Evolutionary conservation across 2,797 vertebrate genomes (phyloP).

Genomic region (Sebastolobus altivelis): DNA sequence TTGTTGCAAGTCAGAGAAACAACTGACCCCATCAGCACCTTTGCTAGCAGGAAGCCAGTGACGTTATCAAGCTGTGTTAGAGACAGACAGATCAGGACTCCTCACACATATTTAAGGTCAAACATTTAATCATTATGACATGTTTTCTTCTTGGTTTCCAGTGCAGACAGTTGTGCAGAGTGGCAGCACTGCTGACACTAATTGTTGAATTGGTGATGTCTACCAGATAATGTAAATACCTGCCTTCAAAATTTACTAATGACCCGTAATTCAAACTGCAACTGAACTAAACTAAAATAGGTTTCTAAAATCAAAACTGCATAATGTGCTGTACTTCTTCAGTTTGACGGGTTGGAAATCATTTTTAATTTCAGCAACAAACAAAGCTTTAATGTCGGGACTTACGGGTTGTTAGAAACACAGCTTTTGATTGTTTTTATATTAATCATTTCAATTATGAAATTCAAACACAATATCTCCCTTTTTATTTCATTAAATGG

Average conservation of each 20-base stretch:
- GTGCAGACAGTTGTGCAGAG: neutral
- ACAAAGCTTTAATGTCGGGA: neutral
- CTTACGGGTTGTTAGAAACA: neutral
- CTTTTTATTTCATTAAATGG: neutral
- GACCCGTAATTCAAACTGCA: neutral
- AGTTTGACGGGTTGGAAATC: neutral
- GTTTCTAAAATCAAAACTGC: neutral
- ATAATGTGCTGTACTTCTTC: neutral
- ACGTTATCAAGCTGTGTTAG: conserved; percentile 7
- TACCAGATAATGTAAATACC: conserved; percentile 9
- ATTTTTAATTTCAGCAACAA: conserved; percentile 20
- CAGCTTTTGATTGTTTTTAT: neutral
- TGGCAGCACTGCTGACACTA: neutral
- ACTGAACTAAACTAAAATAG: neutral
- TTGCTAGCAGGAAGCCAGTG: conserved; percentile 19
- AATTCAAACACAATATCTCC: neutral
- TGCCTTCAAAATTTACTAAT: neutral
- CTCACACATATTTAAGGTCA: neutral
- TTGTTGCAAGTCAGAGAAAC: neutral
- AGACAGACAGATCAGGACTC: conserved; percentile 3
- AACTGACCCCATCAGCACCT: conserved; percentile 6
- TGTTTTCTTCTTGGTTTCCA: neutral
- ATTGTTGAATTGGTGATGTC: neutral
- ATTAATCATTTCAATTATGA: conserved; percentile 1
- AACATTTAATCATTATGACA: neutral